A percentile compares a stretch with the other conserved stretches of the same genome.
These are phyloP conservation scores for Orthosia gracilis DNA, from an alignment of 2,888 invertebrate species.

Conservation along the genomic window DNA sequence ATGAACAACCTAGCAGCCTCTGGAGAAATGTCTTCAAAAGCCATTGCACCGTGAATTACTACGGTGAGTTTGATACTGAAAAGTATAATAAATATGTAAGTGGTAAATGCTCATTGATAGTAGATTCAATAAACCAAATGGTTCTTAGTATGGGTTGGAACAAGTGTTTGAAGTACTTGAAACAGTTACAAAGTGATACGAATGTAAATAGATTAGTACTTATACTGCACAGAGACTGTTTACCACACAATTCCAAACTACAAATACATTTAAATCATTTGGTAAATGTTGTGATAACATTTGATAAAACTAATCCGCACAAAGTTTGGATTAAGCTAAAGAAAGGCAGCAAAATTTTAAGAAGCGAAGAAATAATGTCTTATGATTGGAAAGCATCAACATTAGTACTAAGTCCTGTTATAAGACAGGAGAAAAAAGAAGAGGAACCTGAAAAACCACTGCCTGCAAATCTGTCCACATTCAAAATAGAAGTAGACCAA, in stretches of 20 bases:
- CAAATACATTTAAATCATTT: conserved; percentile 87
- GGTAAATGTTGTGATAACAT: conserved; percentile 81
- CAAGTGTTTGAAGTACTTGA: conserved; percentile 76
- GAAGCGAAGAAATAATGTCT: conserved; percentile 82
- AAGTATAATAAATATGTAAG: conserved; percentile 66
- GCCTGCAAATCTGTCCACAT: conserved; percentile 90
- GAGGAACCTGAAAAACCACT: conserved; percentile 81
- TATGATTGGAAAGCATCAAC: conserved; percentile 79
- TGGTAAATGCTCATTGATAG: conserved; percentile 76
- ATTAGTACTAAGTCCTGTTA: conserved; percentile 75
- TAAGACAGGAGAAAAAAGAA: conserved; percentile 75
- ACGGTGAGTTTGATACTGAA: conserved; percentile 72
- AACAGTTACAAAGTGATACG: conserved; percentile 69
- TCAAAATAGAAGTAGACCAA: conserved; percentile 92
- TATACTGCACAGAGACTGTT: conserved; percentile 88
- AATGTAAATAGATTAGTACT: conserved; percentile 80
- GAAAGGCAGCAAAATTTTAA: conserved; percentile 90
- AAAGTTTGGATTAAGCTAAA: conserved; percentile 84
- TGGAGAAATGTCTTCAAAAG: conserved; percentile 81
- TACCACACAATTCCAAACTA: conserved; percentile 82
- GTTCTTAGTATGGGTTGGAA: conserved; percentile 82
- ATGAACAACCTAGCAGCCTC: conserved; percentile 78
- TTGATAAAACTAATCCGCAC: conserved; percentile 71
- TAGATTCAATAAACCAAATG: conserved; percentile 88
- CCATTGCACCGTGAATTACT: conserved; percentile 70